These are phyloP conservation scores for Melitaea athalia DNA, from an alignment of 2,888 invertebrate species.

Conservation along the genomic window DNA sequence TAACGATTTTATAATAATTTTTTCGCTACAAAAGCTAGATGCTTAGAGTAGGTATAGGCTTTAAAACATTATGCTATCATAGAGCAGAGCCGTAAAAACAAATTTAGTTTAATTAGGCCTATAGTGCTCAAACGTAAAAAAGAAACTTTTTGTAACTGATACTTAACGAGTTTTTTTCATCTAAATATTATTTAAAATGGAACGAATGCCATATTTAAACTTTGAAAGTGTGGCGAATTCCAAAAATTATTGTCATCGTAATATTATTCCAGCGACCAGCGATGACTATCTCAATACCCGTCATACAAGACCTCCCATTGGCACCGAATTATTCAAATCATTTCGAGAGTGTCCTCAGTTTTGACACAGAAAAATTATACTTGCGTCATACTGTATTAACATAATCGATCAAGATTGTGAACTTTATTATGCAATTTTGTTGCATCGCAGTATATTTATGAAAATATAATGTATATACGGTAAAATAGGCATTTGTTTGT, in stretches of 20 bases:
- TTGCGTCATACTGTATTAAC: conserved; percentile 72
- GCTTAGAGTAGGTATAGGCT: no score
- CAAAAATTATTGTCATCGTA: conserved; percentile 40
- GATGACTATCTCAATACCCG: conserved; percentile 60
- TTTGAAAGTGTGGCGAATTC: conserved; percentile 48
- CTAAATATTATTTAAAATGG: neutral
- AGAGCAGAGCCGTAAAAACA: no score
- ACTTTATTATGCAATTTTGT: conserved; percentile 64
- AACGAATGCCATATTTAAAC: neutral
- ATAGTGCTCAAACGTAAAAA: no score
- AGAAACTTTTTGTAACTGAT: neutral
- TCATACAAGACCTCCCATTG: conserved; percentile 56
- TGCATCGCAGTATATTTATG: no score
- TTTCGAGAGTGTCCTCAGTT: conserved; percentile 62
- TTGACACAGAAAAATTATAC: conserved; percentile 55
- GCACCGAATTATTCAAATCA: conserved; percentile 53
- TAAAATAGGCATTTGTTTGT: no score
- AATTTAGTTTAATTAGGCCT: no score
- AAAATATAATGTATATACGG: no score
- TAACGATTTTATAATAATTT: no score
- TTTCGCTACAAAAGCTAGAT: no score
- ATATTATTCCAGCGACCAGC: conserved; percentile 55
- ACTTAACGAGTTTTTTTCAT: neutral
- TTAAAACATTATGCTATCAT: no score
- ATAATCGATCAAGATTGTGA: conserved; percentile 76